Conservation (phyloP, 2,797 vertebrate genomes). For the Sebastes trivittatus region DNA sequence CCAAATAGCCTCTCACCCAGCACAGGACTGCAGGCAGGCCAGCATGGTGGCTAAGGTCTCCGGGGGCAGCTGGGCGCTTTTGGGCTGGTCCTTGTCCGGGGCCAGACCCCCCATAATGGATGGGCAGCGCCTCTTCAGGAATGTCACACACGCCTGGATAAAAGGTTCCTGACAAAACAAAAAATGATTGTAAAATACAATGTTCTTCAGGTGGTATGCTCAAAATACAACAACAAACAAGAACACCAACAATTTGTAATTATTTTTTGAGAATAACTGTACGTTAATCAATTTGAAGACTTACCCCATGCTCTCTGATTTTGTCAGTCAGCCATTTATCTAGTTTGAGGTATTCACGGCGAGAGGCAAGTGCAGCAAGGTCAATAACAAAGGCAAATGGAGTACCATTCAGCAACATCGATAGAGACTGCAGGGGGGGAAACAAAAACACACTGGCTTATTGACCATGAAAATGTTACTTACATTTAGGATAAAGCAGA, state of each 20-base stretch:
- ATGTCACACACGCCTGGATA: conserved; percentile 98
- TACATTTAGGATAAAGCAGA: too few relatives aligned
- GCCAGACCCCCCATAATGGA: conserved; percentile 98
- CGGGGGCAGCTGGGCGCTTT: conserved; percentile 98
- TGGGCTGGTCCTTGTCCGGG: conserved; percentile 98
- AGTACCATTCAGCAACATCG: conserved; percentile 99
- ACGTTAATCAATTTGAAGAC: conserved; percentile 30
- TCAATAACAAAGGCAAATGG: conserved; percentile 99
- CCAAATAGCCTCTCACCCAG: conserved; percentile 85
- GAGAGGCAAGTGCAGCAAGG: conserved; percentile 99
- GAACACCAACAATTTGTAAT: not conserved
- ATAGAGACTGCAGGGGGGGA: conserved; percentile 88
- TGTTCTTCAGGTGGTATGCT: not conserved
- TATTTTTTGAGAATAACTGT: not conserved
- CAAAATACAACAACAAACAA: not conserved
- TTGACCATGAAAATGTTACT: not conserved
- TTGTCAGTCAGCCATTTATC: conserved; percentile 99
- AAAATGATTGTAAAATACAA: not conserved
- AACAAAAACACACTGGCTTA: not conserved
- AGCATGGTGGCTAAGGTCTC: conserved; percentile 98
- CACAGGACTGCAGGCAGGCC: conserved; percentile 96
- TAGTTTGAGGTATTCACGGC: conserved; percentile 99
- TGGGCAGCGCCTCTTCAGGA: conserved; percentile 97
- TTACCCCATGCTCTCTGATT: conserved; percentile 99
- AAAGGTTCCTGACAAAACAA: conserved; percentile 90